These are phyloP conservation scores for Platyscapa corneri DNA, from an alignment of 1,140 invertebrate species.

Conservation along the genomic window DNA sequence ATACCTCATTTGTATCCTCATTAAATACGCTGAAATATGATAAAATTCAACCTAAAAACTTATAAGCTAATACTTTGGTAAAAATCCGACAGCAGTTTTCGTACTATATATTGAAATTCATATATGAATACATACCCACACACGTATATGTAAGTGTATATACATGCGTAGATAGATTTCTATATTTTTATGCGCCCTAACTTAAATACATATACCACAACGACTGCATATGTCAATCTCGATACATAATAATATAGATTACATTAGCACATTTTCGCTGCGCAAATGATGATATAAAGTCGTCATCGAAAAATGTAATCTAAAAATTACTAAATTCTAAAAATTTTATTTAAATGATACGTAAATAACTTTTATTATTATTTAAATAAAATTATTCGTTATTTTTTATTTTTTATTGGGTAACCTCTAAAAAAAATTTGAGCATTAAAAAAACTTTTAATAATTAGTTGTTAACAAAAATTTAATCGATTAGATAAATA, in stretches of 20 bases:
- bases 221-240: background rate
- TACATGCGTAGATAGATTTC: too few relatives aligned
- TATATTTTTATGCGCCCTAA: background rate
- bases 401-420: too few relatives aligned
- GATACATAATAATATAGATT: background rate
- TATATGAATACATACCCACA: too few relatives aligned
- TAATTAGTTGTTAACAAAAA: too few relatives aligned
- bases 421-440: too few relatives aligned
- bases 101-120: background rate
- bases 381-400: background rate
- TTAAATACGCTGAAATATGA: background rate
- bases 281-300: too few relatives aligned
- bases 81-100: slow-evolving; percentile 56
- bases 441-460: too few relatives aligned
- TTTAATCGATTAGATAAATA: too few relatives aligned
- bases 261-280: too few relatives aligned
- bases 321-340: slow-evolving; percentile 20
- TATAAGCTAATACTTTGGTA: slow-evolving; percentile 69
- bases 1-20: slow-evolving; percentile 29
- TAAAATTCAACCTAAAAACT: slow-evolving; percentile 50
- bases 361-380: background rate
- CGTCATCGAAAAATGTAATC: too few relatives aligned
- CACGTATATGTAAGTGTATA: too few relatives aligned
- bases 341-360: background rate
- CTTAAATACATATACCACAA: background rate